These are phyloP conservation scores for Sinohyriopsis cumingii DNA, from an alignment of 2,888 invertebrate genomes.

Conservation along the genomic window DNA sequence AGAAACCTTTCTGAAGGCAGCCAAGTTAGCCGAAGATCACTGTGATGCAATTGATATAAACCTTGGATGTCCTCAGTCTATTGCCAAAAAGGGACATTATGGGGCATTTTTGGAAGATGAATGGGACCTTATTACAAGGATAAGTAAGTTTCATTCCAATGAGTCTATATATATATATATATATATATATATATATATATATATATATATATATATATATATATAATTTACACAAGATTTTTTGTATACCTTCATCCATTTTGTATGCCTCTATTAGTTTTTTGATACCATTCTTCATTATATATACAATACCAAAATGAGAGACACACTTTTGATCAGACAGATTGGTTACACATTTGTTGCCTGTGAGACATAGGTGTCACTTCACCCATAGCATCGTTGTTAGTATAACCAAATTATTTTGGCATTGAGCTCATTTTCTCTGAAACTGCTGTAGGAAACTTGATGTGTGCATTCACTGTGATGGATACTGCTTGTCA, in stretches of 20 bases:
- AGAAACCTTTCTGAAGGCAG: conserved; percentile 88
- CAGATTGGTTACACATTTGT: not conserved
- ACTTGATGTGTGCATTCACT: no score
- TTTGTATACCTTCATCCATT: not conserved
- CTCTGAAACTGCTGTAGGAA: no score
- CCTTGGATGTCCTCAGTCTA: conserved; percentile 97
- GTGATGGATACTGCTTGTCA: no score
- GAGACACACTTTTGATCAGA: not conserved
- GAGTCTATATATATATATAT: not conserved
- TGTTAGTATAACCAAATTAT: no score
- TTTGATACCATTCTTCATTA: not conserved
- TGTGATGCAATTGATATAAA: conserved; percentile 98
- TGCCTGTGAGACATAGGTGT: not conserved
- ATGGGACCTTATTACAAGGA: conserved; percentile 87
- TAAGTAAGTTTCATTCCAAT: conserved; percentile 78
- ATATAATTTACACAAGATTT: not conserved
- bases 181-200: not conserved
- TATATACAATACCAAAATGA: not conserved
- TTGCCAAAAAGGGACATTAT: conserved; percentile 96
- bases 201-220: not conserved
- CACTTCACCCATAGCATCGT: no score
- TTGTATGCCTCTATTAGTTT: not conserved
- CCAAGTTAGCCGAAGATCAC: conserved; percentile 85
- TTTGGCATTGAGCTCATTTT: no score
- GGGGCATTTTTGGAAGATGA: conserved; percentile 97